Evolutionary conservation across 2,888 invertebrate genomes (phyloP), one percentile per base, ranked within the genome.

Genomic region (Andricus curvator): DNA sequence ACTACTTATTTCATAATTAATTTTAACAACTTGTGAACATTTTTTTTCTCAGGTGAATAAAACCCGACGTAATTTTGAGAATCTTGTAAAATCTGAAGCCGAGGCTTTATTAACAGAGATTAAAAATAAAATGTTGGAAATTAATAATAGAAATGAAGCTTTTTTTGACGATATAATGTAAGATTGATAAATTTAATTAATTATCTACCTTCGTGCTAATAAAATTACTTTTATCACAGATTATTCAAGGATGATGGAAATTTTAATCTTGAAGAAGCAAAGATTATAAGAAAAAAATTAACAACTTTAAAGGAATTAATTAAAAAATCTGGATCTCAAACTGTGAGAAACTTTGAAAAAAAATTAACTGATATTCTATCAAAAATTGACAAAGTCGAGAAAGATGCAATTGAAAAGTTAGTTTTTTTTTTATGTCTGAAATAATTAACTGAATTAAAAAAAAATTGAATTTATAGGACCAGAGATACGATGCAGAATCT

Each of bases 181-280:
- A 66, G 81, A 81, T 60, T 56, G 25, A 68, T 25, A 15, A 51
- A 79, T 25, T 11, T 62, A 4, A 44, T 29, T 0, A 8, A 6
- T 6, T 64, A 13, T 62, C 5, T 33, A 15, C 51, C n/a, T 65
- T 29, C 37, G 44, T 33, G 78, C 6, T 76, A 17, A 76, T 68
- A 62, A 33, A 33, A 33, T 22, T 3, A 64, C 6, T 25, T 44
- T 64, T 76, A 29, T 33, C n/a, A 15, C 56, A 87, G 87, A 78
- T 82, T 82, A 11, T 86, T 86, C 78, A 80, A 83, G 77, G 82
- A 86, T 11, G 85, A 84, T 66, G 87, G 87, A 68, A 85, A 81
- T 79, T 87, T 80, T 20, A 78, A 81, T 29, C n/a, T 41, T 0
- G 85, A 83, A 60, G 87, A 87, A 82, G 78, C 80, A 1, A 86